Evolutionary conservation across 2,113 vertebrate species (phyloP).

Genomic region (Syrmaticus mikado): DNA sequence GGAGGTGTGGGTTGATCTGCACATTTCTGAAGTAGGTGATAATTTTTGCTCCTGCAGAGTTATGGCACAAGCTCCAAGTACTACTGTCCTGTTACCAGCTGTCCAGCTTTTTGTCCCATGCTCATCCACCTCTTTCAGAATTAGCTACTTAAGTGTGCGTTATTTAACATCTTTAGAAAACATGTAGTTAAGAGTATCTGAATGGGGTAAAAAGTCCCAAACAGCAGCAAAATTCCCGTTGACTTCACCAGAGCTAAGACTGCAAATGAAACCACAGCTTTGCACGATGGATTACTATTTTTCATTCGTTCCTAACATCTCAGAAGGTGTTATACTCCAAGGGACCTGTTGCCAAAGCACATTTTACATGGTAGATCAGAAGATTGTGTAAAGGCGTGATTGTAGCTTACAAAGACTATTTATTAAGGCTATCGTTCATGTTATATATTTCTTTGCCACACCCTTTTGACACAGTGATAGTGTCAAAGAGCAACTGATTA

Average conservation of each 20-base stretch:
- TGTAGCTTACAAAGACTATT: neutral
- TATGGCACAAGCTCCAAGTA: neutral
- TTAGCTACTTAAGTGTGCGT: neutral
- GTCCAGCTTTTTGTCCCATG: neutral
- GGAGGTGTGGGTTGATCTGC: neutral
- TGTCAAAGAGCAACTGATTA: neutral
- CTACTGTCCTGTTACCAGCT: neutral
- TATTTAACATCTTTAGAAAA: neutral
- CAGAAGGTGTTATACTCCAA: neutral
- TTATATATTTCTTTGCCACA: neutral
- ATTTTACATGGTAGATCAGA: neutral
- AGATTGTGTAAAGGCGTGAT: neutral
- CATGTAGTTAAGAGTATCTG: neutral
- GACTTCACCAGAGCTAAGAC: neutral
- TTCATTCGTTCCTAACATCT: neutral
- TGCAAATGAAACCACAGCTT: neutral
- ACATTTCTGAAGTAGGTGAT: neutral
- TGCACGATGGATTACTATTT: neutral
- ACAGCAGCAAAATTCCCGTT: neutral
- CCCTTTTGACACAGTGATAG: neutral
- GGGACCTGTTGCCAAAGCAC: neutral
- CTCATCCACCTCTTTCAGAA: neutral
- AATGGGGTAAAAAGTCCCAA: neutral
- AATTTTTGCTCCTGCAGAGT: neutral
- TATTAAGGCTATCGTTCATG: neutral